Evolutionary conservation across 2,888 invertebrate genomes (phyloP).

Genomic region (Kryphioiulus occultus): DNA sequence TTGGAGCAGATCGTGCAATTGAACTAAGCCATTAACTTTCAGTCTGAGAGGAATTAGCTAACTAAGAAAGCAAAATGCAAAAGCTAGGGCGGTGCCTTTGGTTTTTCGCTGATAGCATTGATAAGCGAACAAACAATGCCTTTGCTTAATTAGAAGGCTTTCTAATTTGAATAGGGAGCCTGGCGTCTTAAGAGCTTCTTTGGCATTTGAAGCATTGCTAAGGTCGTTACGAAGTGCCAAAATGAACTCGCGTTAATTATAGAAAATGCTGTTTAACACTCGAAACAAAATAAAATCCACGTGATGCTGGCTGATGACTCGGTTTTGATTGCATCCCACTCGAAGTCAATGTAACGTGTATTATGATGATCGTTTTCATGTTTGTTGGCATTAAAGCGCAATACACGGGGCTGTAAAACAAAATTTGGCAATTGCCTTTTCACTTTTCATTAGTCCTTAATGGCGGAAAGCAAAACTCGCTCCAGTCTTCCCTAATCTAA

Average conservation of each 20-base stretch:
- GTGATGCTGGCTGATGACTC: background rate
- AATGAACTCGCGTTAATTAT: background rate
- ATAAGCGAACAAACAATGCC: background rate
- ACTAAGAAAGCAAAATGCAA: background rate
- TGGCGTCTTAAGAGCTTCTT: background rate
- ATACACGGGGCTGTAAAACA: background rate
- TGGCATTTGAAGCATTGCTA: background rate
- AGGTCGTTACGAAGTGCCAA: conserved; percentile 18
- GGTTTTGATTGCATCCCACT: background rate
- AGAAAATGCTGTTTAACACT: conserved; percentile 20
- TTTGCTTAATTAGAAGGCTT: background rate
- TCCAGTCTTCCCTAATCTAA: background rate
- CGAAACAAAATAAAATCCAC: background rate
- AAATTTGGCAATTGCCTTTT: conserved; percentile 25
- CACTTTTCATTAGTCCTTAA: conserved; percentile 28
- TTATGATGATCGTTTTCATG: conserved; percentile 19
- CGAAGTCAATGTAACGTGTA: background rate
- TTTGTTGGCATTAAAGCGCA: conserved; percentile 6
- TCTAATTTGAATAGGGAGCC: background rate
- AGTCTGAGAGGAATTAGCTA: background rate
- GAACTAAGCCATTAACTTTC: background rate
- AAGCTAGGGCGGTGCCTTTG: background rate
- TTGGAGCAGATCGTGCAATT: background rate
- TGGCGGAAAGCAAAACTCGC: background rate
- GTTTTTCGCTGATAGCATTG: background rate